Evolutionary conservation across 2,797 vertebrate genomes (phyloP), one percentile per base, ranked within the genome.

Genomic region (Xenops minutus): DNA sequence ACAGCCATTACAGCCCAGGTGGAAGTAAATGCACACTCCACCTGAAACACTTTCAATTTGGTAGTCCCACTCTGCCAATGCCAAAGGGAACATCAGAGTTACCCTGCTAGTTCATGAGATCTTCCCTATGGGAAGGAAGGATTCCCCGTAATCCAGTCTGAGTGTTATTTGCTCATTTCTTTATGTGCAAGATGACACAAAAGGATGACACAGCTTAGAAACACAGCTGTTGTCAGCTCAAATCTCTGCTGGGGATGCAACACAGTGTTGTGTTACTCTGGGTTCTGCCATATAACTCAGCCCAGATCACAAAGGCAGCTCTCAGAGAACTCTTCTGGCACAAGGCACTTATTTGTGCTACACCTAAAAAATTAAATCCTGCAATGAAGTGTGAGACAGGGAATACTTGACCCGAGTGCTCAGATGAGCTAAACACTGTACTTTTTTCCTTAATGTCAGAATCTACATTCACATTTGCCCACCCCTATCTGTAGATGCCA

Each of bases 141-240:
- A 29, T 46, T 78, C 32, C 26, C 1, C 0, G 2, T 21, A 15
- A 62, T 26, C 22, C 2, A 0, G 68, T 59, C 21, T 10, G 27
- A 52, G n/a, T 64, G 30, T n/a, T 54, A n/a, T 14, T 81, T 85
- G 17, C 51, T 58, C 37, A 2, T 21, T 63, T 41, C 69, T 75
- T 64, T 8, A 37, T 0, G 0, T 17, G 27, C 2, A 6, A 30
- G 39, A 13, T 46, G 51, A 66, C 12, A 12, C 27, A 41, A 59
- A 84, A 66, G 18, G 34, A n/a, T n/a, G n/a, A n/a, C n/a, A n/a
- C n/a, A 72, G 20, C 55, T 73, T 63, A 51, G 26, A 73, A 55
- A 69, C 21, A 34, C 17, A 59, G 7, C 26, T 10, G 11, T 10
- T 82, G 37, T 10, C 51, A 49, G 43, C 34, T 89, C 1, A 11